Evolutionary conservation across 2,797 vertebrate species (phyloP).

Genomic region (Lindbergichthys nudifrons): DNA sequence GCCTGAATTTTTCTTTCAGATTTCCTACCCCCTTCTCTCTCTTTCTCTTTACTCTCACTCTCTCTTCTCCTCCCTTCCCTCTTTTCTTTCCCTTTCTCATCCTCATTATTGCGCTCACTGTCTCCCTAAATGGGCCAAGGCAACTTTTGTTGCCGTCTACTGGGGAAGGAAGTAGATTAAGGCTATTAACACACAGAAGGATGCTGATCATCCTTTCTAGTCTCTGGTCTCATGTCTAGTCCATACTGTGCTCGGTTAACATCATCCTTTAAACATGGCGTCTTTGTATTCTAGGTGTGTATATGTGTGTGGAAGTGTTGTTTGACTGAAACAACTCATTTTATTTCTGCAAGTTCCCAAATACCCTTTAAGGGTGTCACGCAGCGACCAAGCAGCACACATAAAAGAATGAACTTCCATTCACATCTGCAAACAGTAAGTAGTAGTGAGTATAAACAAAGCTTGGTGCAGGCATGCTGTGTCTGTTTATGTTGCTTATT

Average conservation of each 20-base stretch:
- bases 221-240: constrained; percentile 54
- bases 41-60: constrained; percentile 1
- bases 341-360: constrained; percentile 55
- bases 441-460: constrained; percentile 52
- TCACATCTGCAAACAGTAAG: constrained; percentile 59
- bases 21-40: constrained; percentile 39
- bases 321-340: constrained; percentile 59
- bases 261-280: constrained; percentile 14
- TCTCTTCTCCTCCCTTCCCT: not conserved
- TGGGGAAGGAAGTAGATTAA: constrained; percentile 74
- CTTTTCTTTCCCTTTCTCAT: constrained; percentile 29
- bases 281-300: constrained; percentile 24
- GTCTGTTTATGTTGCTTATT: constrained; percentile 70
- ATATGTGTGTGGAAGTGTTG: constrained; percentile 25
- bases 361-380: constrained; percentile 49
- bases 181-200: constrained; percentile 71
- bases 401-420: constrained; percentile 16
- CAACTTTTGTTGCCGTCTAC: constrained; percentile 62
- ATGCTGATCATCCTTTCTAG: constrained; percentile 63
- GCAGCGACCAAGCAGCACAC: constrained; percentile 44
- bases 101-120: constrained; percentile 42
- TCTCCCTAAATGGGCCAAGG: constrained; percentile 77
- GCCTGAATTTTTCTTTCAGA: constrained; percentile 56
- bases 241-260: constrained; percentile 33
- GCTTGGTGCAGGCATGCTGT: constrained; percentile 56